These are phyloP conservation scores for Erythrolamprus reginae DNA, from an alignment of 2,113 vertebrate genomes.

Conservation along the genomic window DNA sequence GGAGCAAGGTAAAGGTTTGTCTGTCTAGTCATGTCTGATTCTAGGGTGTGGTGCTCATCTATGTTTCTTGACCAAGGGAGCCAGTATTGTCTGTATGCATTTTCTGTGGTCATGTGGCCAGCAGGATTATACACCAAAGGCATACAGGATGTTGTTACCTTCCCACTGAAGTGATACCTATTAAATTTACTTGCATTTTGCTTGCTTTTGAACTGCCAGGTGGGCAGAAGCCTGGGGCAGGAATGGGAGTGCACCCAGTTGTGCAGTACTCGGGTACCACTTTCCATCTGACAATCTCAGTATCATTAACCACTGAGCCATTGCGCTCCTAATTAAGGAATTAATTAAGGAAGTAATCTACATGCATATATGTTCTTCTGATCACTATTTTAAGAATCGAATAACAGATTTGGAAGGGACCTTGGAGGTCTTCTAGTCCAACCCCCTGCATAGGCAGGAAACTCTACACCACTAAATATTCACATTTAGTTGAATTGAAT, in stretches of 20 bases:
- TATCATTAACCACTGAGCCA: no score
- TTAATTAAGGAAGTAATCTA: neutral
- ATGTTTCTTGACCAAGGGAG: neutral
- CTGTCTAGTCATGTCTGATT: no score
- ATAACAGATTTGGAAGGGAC: no score
- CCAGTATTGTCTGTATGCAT: neutral
- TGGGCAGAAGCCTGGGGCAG: neutral
- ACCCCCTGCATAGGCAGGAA: no score
- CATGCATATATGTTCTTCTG: neutral
- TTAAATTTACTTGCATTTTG: neutral
- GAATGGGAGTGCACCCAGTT: neutral
- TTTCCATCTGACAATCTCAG: neutral
- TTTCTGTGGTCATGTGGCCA: neutral
- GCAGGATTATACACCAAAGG: neutral
- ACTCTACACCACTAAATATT: no score
- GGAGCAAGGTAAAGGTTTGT: neutral
- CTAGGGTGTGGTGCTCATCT: neutral
- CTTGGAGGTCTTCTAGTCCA: no score
- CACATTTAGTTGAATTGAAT: neutral
- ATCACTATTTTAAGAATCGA: no score
- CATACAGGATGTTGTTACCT: neutral
- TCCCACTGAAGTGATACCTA: neutral
- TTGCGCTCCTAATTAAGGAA: neutral
- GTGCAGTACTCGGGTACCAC: neutral
- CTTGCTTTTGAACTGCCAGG: neutral